Evolutionary conservation across 2,797 vertebrate genomes (phyloP), one percentile per base, ranked within the genome.

Genomic region (Harpagifer antarcticus): DNA sequence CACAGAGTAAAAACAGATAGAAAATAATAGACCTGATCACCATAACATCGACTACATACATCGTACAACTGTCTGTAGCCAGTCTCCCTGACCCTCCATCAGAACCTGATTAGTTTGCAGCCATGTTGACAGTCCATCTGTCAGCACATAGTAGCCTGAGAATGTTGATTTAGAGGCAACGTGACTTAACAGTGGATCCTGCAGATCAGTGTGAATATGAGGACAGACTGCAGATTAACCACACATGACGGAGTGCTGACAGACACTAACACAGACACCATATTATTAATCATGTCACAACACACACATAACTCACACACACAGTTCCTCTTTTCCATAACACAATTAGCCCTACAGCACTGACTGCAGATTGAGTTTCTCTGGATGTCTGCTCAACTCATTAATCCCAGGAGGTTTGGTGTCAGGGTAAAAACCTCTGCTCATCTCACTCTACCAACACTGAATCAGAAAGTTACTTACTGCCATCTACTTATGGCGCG

Each of bases 141-240:
- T 90, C 86, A 85, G 59, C 83, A 78, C 60, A 9, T 68, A 31
- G 78, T 49, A 72, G 87, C 84, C 90, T 89, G 90, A 75, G 86
- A 91, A 91, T 89, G 84, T 90, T 89, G 87, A 90, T 89, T 89
- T n/a, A 84, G 81, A 44, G 43, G 64, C 78, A 14, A 70, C 27
- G 31, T 2, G 17, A 67, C 64, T 60, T 11, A 40, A 68, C 1
- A 3, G 68, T 76, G 62, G 79, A 81, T 87, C 79, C 84, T 8
- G 53, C 62, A 80, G 89, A 85, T 90, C 78, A 85, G 81, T 4
- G 17, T 4, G 50, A 79, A 68, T 53, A 68, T 64, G 74, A 68
- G 69, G 60, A 81, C 67, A 43, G 82, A 82, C 65, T 44, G 76
- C 67, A 85, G 82, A 87, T 88, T 81, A 88, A 64, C 71, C 4